phyloP scores from a whole-genome alignment of 2,797 vertebrate genomes.

The Micromesistius poutassou region DNA sequence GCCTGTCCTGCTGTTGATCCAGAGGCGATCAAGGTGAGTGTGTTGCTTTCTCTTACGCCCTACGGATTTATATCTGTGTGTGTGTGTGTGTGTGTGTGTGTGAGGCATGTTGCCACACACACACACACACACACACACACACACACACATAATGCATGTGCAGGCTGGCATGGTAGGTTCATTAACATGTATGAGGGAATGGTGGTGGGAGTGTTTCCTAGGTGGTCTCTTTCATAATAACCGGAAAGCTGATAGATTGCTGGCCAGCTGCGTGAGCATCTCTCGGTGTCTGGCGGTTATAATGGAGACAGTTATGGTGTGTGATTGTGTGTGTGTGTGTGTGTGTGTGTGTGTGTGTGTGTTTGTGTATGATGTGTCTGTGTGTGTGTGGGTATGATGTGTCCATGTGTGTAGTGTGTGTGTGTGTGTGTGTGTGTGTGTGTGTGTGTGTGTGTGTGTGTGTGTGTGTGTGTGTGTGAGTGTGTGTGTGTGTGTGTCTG shows the following conservation, averaged over 20 bases:
- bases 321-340: conserved; percentile 5
- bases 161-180: conserved; percentile 34
- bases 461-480: conserved; percentile 10
- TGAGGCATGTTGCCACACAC: conserved; percentile 17
- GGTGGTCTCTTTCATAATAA: conserved; percentile 35
- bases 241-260: conserved; percentile 52
- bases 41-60: conserved; percentile 47
- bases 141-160: conserved; percentile 32
- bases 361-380: conserved; percentile 15
- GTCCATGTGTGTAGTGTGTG: not conserved
- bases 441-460: conserved; percentile 48
- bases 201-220: conserved; percentile 3
- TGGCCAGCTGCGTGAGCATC: conserved; percentile 36
- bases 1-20: conserved; percentile 61
- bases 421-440: conserved; percentile 20
- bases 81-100: conserved; percentile 12
- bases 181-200: conserved; percentile 13
- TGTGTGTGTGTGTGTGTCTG: no score
- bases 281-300: conserved; percentile 21
- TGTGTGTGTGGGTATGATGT: no score
- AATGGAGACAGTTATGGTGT: conserved; percentile 36
- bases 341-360: conserved; percentile 16
- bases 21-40: conserved; percentile 71
- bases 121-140: not conserved
- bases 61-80: conserved; percentile 26